Conservation (phyloP, 2,888 invertebrate species). For the Carpatolechia fugitivella region DNA sequence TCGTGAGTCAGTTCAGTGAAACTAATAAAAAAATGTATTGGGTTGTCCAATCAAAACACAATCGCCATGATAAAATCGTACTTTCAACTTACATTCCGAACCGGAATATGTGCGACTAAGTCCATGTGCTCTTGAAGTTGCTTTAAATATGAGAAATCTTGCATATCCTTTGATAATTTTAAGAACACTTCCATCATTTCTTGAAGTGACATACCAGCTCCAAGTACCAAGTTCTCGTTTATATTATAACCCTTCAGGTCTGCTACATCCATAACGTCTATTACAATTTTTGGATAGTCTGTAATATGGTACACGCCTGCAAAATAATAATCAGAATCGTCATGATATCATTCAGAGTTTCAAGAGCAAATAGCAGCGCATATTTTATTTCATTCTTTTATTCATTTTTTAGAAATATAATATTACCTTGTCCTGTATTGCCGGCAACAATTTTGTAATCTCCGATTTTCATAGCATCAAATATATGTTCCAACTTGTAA, state of each 20-base stretch:
- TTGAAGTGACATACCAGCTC: slow-evolving; percentile 34
- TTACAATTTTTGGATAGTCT: slow-evolving; percentile 62
- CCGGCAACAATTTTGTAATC: slow-evolving; percentile 82
- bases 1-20: too few species aligned
- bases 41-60: too few species aligned
- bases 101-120: slow-evolving; percentile 84
- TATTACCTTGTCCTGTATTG: slow-evolving; percentile 84
- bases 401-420: too few species aligned
- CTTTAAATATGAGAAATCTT: slow-evolving; percentile 79
- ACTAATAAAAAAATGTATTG: too few species aligned
- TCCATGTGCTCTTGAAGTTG: slow-evolving; percentile 82
- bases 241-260: slow-evolving; percentile 70
- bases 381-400: too few species aligned
- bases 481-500: slow-evolving; percentile 62
- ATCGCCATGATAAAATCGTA: too few species aligned
- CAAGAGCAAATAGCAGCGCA: too few species aligned
- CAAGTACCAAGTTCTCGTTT: slow-evolving; percentile 70
- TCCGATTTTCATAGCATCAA: slow-evolving; percentile 50
- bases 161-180: slow-evolving; percentile 49
- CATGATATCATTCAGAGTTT: too few species aligned
- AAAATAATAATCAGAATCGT: background rate
- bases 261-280: slow-evolving; percentile 79
- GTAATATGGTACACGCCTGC: slow-evolving; percentile 56
- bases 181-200: slow-evolving; percentile 74
- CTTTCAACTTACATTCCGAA: slow-evolving; percentile 82